These are phyloP conservation scores for Aphaenogaster rudis DNA, from an alignment of 1,140 invertebrate genomes.

Conservation along the genomic window DNA sequence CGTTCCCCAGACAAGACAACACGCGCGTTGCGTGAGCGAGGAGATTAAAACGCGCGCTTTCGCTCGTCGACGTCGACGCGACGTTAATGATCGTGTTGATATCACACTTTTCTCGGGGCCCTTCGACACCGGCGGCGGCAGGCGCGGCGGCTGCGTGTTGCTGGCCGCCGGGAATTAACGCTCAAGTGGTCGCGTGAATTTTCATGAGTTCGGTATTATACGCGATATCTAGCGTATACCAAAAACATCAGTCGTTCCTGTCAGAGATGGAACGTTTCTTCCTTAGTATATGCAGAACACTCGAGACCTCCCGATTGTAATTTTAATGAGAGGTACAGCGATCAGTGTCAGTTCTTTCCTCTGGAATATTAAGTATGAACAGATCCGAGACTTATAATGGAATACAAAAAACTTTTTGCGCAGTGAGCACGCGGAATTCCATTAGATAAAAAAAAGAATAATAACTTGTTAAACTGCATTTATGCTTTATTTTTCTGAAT, in stretches of 20 bases:
- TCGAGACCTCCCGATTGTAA: background rate
- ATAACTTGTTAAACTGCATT: background rate
- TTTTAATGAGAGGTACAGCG: slow-evolving; percentile 5
- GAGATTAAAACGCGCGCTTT: slow-evolving; percentile 54
- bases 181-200: slow-evolving; percentile 61
- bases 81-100: slow-evolving; percentile 61
- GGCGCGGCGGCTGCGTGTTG: slow-evolving; percentile 16
- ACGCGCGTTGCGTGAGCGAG: slow-evolving; percentile 34
- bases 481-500: background rate
- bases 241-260: slow-evolving; percentile 10
- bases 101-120: slow-evolving; percentile 49
- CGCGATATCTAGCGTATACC: background rate
- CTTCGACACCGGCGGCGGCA: slow-evolving; percentile 37
- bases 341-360: background rate
- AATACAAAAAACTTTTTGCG: background rate
- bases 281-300: background rate
- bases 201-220: slow-evolving; percentile 39
- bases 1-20: slow-evolving; percentile 18
- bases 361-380: background rate
- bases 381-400: background rate
- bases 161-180: slow-evolving; percentile 31
- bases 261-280: background rate
- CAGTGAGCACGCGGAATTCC: background rate
- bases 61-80: slow-evolving; percentile 51
- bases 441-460: background rate